Base-by-base conservation (phyloP, 2,113 vertebrate species). In the Ceyx melanurus region DNA sequence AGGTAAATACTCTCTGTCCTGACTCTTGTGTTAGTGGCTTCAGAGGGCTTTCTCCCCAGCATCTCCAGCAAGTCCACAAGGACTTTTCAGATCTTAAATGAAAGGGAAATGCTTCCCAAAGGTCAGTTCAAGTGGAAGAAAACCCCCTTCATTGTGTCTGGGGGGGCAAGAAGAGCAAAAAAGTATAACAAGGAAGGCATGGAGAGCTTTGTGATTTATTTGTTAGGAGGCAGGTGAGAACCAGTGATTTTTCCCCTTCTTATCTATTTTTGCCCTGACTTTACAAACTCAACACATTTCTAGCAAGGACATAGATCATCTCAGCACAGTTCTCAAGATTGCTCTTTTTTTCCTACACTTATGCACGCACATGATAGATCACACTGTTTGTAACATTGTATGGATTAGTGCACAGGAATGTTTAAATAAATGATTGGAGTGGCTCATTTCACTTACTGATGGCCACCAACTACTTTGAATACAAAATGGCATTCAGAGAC, bases 61-160 rank as follows among this genome's bases (percentile, higher is more conserved):
- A 51, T 74, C 88, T 80, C 68, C 87, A 54, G 82, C 60, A 70
- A 23, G 73, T 23, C 86, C 77, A 58, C 80, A 92, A 70, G 86
- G 60, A 77, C 65, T 53, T 88, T 88, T 92, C 57, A 75, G 76
- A 93, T 35, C 80, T 67, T 93, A 90, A 90, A 78, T 92, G 93
- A 79, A 95, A 94, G 73, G 80, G 65, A 90, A 92, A 94, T 86
- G 65, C 88, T 95, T 93, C 86, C 73, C 70, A 65, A 83, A 95
- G 82, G 88, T 96, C 92, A 94, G 72, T 65, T 88, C 73, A 60
- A 88, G 90, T 11, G 1, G 80, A 88, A 94, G 88, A 94, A 95
- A 94, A 95, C 67, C 82, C 64, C 43, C 50, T 80, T 89, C 82
- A 62, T 54, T 82, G 82, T 51, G 64, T 28, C 85, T 74, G 54